These are phyloP conservation scores for Ceratina japonica DNA, from an alignment of 1,140 invertebrate species.

Conservation along the genomic window DNA sequence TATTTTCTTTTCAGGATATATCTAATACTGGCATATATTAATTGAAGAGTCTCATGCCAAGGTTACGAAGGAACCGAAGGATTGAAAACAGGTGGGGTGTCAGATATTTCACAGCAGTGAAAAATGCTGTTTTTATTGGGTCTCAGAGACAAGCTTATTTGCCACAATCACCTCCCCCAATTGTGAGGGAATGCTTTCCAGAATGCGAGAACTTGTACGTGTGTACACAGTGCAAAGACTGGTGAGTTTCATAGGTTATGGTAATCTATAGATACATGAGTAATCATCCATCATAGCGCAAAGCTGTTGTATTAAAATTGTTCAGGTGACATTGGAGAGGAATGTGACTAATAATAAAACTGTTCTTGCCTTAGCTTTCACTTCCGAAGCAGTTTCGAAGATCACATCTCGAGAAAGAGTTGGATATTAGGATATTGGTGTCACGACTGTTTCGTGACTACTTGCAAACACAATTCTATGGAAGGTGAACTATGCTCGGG, in stretches of 20 bases:
- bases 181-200: slow-evolving; percentile 53
- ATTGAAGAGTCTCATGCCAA: slow-evolving; percentile 53
- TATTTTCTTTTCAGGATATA: slow-evolving; percentile 19
- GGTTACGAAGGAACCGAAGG: slow-evolving; percentile 62
- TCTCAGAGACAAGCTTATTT: slow-evolving; percentile 58
- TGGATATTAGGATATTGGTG: slow-evolving; percentile 75
- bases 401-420: slow-evolving; percentile 66
- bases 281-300: no score
- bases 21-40: slow-evolving; percentile 21
- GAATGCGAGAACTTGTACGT: slow-evolving; percentile 49
- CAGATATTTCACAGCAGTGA: slow-evolving; percentile 65
- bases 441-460: slow-evolving; percentile 59
- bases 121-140: slow-evolving; percentile 66
- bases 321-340: no score
- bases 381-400: slow-evolving; percentile 66
- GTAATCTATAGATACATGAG: no score
- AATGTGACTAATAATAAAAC: background rate
- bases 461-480: slow-evolving; percentile 56
- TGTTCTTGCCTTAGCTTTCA: slow-evolving; percentile 64
- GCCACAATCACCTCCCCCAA: slow-evolving; percentile 61
- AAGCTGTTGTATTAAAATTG: no score
- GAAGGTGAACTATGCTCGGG: slow-evolving; percentile 41
- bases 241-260: slow-evolving; percentile 60
- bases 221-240: slow-evolving; percentile 72
- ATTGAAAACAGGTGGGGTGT: slow-evolving; percentile 60